These are phyloP conservation scores for Tauraco erythrolophus DNA, from an alignment of 2,113 vertebrate species.

Conservation along the genomic window DNA sequence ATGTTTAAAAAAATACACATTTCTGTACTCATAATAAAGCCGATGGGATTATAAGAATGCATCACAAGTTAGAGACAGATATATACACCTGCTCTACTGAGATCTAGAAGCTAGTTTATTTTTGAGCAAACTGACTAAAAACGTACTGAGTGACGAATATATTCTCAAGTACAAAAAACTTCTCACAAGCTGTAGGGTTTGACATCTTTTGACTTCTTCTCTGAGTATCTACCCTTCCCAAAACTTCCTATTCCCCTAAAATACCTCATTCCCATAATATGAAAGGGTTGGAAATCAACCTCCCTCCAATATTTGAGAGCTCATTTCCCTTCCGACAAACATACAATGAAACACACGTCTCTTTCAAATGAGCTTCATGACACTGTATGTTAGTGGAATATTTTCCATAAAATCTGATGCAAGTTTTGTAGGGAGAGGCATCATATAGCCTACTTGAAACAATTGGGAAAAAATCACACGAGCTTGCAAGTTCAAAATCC, in stretches of 20 bases:
- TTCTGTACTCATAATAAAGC: background rate
- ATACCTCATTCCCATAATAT: background rate
- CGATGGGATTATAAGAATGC: background rate
- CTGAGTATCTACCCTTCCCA: background rate
- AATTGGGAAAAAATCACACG: background rate
- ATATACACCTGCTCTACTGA: background rate
- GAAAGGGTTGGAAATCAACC: background rate
- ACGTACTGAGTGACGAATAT: background rate
- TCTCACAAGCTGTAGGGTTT: background rate
- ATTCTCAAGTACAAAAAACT: background rate
- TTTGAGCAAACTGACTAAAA: background rate
- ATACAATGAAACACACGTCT: background rate
- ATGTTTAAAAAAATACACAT: background rate
- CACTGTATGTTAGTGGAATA: background rate
- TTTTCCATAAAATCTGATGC: background rate
- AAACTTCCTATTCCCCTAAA: background rate
- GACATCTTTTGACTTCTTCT: background rate
- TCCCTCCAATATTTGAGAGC: background rate
- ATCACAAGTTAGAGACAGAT: background rate
- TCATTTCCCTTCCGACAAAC: background rate
- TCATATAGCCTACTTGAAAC: background rate
- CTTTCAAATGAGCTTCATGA: background rate
- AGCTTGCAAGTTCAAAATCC: background rate
- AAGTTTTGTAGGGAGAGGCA: background rate
- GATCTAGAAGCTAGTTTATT: background rate